Conservation (phyloP, 2,797 vertebrate species). For the Lindbergichthys nudifrons region DNA sequence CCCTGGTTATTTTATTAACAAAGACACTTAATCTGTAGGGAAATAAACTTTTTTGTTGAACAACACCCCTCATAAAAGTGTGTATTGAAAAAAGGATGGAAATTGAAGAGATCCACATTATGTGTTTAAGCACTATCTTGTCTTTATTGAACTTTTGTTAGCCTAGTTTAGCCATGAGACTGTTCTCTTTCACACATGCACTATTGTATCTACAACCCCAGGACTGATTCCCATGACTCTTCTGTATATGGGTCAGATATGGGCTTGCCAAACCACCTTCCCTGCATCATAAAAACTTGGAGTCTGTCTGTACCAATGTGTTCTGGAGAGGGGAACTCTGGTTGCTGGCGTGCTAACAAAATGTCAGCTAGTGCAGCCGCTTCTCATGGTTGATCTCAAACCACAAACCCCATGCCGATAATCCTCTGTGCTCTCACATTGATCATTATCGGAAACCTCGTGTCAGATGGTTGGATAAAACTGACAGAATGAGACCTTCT, state of each 20-base stretch:
- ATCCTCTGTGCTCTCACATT: conserved; percentile 41
- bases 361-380: conserved; percentile 52
- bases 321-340: conserved; percentile 60
- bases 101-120: conserved; percentile 16
- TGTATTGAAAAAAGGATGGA: conserved; percentile 16
- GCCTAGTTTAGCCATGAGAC: conserved; percentile 13
- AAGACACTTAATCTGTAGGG: neutral
- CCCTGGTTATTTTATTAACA: conserved; percentile 11
- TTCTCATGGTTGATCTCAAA: conserved; percentile 60
- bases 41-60: conserved; percentile 4
- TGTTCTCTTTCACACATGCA: conserved; percentile 40
- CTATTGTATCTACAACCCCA: conserved; percentile 38
- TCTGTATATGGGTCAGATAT: conserved; percentile 53
- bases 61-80: neutral
- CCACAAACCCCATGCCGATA: conserved; percentile 59
- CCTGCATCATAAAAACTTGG: conserved; percentile 71
- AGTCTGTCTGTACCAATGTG: conserved; percentile 57
- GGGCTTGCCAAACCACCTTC: conserved; percentile 69
- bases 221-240: conserved; percentile 43
- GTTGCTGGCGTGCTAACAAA: conserved; percentile 55
- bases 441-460: conserved; percentile 45
- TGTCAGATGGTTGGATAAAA: conserved; percentile 52
- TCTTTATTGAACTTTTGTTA: conserved; percentile 8
- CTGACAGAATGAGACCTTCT: conserved; percentile 48
- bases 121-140: neutral